phyloP scores from a whole-genome alignment of 2,797 vertebrate species.

The Rhynchotus rufescens region DNA sequence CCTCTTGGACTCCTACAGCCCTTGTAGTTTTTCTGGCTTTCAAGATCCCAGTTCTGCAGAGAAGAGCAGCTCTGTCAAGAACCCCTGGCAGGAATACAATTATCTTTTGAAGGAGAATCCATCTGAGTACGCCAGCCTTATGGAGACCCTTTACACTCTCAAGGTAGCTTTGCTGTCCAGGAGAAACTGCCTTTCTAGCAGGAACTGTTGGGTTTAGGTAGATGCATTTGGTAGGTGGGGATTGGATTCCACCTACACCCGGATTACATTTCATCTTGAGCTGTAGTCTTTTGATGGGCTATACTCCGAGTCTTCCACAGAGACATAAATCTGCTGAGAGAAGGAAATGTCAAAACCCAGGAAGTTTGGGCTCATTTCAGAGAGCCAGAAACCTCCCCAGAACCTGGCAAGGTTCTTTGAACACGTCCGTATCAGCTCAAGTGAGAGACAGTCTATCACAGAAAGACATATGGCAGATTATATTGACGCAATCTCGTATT shows the following conservation, averaged over 20 bases:
- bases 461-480: not conserved
- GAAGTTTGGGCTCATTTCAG: not conserved
- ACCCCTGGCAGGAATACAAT: slow-evolving; percentile 98
- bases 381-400: not conserved
- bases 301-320: not conserved
- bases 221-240: not conserved
- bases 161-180: slow-evolving; percentile 84
- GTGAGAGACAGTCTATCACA: not conserved
- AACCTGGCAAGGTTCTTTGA: not conserved
- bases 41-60: slow-evolving; percentile 87
- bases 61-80: slow-evolving; percentile 86
- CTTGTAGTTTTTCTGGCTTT: slow-evolving; percentile 91
- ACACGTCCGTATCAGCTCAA: not conserved
- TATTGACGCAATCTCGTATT: not conserved
- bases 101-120: slow-evolving; percentile 91
- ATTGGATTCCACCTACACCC: not conserved
- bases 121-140: slow-evolving; percentile 88
- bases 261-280: not conserved
- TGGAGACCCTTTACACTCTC: slow-evolving; percentile 94
- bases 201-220: not conserved
- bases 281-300: not conserved
- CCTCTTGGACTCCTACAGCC: slow-evolving; percentile 93
- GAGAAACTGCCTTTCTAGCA: not conserved
- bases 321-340: not conserved
- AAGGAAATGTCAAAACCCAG: not conserved